These are phyloP conservation scores for Aphelenchoides avenae DNA, from an alignment of 1,140 invertebrate genomes.

Conservation along the genomic window DNA sequence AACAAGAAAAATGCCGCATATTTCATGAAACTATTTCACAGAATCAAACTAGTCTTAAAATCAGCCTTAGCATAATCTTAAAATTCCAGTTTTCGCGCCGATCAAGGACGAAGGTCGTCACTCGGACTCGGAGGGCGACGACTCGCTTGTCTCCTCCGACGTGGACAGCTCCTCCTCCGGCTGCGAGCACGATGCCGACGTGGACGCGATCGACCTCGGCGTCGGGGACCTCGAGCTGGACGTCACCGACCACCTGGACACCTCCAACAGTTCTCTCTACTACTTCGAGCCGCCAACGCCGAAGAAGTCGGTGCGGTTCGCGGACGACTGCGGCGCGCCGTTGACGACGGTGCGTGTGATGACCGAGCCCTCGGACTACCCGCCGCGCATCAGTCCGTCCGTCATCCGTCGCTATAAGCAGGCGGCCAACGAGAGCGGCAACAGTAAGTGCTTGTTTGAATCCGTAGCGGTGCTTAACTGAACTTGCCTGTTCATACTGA, in stretches of 20 bases:
- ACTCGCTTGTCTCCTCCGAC: constrained; percentile 34
- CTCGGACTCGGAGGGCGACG: constrained; percentile 36
- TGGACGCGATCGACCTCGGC: constrained; percentile 2
- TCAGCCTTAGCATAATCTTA: neutral
- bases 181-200: constrained; percentile 14
- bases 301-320: constrained; percentile 80
- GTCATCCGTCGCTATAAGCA: constrained; percentile 36
- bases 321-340: constrained; percentile 80
- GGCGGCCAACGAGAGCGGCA: too few species aligned
- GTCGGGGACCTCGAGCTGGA: constrained; percentile 19
- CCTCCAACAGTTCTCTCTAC: constrained; percentile 1
- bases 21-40: neutral
- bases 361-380: constrained; percentile 83
- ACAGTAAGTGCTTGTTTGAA: too few species aligned
- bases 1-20: neutral
- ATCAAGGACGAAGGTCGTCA: constrained; percentile 29
- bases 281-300: constrained; percentile 15
- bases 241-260: neutral
- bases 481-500: too few species aligned
- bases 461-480: too few species aligned
- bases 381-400: constrained; percentile 69
- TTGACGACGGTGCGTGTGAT: constrained; percentile 77
- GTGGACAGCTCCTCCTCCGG: constrained; percentile 27
- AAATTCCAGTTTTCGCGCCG: constrained; percentile 31
- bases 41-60: constrained; percentile 11